Evolutionary conservation across 1,140 invertebrate species (phyloP), one percentile per base, ranked within the genome.

Genomic region (Elymnias hypermnestra): DNA sequence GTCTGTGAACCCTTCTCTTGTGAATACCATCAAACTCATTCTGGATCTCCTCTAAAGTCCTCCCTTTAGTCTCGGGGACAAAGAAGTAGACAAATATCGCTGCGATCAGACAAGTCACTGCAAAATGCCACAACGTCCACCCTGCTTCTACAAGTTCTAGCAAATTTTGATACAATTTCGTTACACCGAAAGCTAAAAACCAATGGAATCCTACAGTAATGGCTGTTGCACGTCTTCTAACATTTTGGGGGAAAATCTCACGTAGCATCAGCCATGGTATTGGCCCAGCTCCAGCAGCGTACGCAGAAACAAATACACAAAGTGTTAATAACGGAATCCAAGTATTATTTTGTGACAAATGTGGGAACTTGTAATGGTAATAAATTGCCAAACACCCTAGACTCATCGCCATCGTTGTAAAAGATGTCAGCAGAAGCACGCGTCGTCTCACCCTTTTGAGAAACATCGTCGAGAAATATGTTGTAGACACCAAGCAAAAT

Each of bases 31-130:
- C 73, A 17, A 92, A 81, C 64, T 90, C 89, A 21, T 78, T 79
- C 45, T 91, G 90, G 41, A 96, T 95, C 65, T 95, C 92, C 37
- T 93, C 89, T 17, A 94, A 81, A 0, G 89, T 89, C 66, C 92
- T 93, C 1, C 90, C 91, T 73, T 94, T 94, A 0, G 94, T 95
- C 78, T 95, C 94, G 0, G 93, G 93, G 0, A 95, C 89, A 53
- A 91, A 86, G 47, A 92, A 87, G 57, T 88, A 91, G 5, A 94
- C 86, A 59, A 94, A 92, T 2, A 92, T 63, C 1, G 90, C 71
- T 6, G 90, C 91, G 9, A 92, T 25, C 0, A 88, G 51, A 42
- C 91, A 92, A 25, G 91, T 82, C 0, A 87, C 81, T 5, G 90
- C 87, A 70, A 93, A 95, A 56, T 93, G 75, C 83, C 90, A 93